phyloP scores from a whole-genome alignment of 2,888 invertebrate species.

The Agrypnus murinus region DNA sequence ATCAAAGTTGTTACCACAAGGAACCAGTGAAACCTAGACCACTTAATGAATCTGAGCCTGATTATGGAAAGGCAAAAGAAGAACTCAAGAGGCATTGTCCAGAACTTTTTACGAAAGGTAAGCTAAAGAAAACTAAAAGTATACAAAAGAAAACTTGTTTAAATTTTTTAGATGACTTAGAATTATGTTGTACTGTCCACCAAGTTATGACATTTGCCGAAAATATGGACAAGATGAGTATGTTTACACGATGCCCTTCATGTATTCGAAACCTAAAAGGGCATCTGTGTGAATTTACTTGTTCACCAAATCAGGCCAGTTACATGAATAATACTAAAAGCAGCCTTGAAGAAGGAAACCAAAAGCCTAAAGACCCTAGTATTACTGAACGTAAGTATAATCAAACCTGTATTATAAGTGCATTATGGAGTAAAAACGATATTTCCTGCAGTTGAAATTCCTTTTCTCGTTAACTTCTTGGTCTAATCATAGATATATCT shows the following conservation, averaged over 20 bases:
- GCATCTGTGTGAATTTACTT: constrained; percentile 88
- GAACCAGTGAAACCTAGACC: constrained; percentile 65
- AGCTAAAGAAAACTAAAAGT: too few relatives aligned
- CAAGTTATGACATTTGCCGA: constrained; percentile 74
- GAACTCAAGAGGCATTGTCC: constrained; percentile 79
- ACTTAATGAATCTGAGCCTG: constrained; percentile 62
- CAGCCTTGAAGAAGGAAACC: not conserved
- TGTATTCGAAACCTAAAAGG: constrained; percentile 85
- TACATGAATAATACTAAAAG: constrained; percentile 70
- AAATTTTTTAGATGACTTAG: constrained; percentile 64
- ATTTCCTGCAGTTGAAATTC: not conserved
- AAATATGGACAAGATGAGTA: constrained; percentile 77
- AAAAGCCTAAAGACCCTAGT: not conserved
- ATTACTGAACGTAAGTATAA: not conserved
- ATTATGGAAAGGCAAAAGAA: constrained; percentile 64
- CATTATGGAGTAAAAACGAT: too few relatives aligned
- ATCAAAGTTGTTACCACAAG: constrained; percentile 66
- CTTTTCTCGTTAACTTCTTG: not conserved
- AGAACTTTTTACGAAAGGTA: constrained; percentile 69
- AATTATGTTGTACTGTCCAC: constrained; percentile 76
- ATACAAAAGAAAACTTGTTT: not conserved
- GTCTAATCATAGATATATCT: not conserved
- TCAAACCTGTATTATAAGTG: not conserved
- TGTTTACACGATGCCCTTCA: constrained; percentile 87
- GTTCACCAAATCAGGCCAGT: constrained; percentile 81